phyloP scores from a whole-genome alignment of 2,113 vertebrate species.

The Gadus macrocephalus region DNA sequence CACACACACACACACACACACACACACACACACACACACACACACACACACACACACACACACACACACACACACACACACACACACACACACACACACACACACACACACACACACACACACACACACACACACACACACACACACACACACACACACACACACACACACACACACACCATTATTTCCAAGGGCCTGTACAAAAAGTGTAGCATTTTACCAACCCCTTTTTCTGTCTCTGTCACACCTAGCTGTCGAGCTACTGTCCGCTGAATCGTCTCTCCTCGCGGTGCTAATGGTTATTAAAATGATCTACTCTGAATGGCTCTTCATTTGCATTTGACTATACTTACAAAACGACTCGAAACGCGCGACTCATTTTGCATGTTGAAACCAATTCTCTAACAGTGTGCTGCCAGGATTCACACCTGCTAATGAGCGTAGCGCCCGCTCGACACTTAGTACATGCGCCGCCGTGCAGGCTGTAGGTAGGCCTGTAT shows the following conservation, averaged over 20 bases:
- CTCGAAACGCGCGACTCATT: constrained; percentile 7
- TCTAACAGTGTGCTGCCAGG: constrained; percentile 15
- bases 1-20: too few species aligned
- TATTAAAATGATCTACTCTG: constrained; percentile 30
- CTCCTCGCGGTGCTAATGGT: constrained; percentile 21
- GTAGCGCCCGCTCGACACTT: constrained; percentile 38
- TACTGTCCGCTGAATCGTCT: constrained; percentile 24
- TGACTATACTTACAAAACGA: constrained; percentile 43
- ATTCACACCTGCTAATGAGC: constrained; percentile 67
- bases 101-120: too few species aligned
- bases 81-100: too few species aligned
- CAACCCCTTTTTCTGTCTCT: not conserved
- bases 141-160: not conserved
- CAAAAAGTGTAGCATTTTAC: not conserved
- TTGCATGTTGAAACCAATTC: constrained; percentile 5
- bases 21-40: too few species aligned
- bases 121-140: too few species aligned
- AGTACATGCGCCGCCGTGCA: constrained; percentile 10
- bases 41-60: too few species aligned
- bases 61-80: too few species aligned
- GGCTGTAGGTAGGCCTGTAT: too few species aligned
- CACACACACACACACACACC: not conserved
- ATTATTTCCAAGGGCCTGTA: constrained; percentile 11
- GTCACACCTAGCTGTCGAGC: not conserved
- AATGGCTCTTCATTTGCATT: constrained; percentile 39